Conservation (phyloP, 2,113 vertebrate species). For the Eulemur macaco region DNA sequence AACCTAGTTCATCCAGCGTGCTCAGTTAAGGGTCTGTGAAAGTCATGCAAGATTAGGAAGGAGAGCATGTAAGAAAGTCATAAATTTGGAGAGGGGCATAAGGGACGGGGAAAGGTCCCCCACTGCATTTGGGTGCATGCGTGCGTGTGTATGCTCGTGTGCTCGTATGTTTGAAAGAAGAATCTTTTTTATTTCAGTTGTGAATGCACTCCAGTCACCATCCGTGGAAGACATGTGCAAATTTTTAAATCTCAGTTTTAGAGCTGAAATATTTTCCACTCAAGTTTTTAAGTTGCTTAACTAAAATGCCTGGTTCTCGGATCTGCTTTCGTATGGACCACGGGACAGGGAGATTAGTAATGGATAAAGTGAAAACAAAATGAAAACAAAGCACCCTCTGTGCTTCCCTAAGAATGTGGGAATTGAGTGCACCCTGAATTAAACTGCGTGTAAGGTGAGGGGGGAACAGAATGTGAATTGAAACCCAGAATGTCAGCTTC, state of each 20-base stretch:
- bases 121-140: not conserved
- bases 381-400: not conserved
- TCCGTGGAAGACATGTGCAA: not conserved
- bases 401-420: not conserved
- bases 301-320: not conserved
- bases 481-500: not conserved
- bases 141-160: not conserved
- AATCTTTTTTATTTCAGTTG: not conserved
- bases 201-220: not conserved
- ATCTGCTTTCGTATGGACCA: not conserved
- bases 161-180: not conserved
- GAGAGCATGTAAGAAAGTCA: not conserved
- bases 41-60: not conserved
- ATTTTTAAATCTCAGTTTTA: not conserved
- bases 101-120: accelerated
- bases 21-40: not conserved
- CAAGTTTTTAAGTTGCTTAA: not conserved
- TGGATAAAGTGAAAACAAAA: not conserved
- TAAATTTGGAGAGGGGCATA: not conserved
- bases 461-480: not conserved
- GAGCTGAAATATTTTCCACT: not conserved
- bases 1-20: not conserved
- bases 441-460: not conserved
- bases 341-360: not conserved
- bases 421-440: not conserved